A percentile compares a stretch with the other conserved stretches of the same genome.
Conservation (phyloP, 1,140 invertebrate genomes). For the Cryptotermes secundus region DNA sequence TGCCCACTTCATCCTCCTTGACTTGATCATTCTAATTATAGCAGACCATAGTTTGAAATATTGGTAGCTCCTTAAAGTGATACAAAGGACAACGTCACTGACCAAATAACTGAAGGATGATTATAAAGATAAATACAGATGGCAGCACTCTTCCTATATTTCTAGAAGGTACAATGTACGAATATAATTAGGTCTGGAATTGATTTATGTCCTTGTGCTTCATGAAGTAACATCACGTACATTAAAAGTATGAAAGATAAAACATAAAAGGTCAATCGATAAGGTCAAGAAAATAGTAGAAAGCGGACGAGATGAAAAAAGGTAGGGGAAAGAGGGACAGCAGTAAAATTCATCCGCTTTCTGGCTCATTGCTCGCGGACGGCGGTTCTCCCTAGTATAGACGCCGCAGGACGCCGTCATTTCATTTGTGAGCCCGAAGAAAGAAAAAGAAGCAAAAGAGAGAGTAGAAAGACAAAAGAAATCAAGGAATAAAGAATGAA, state of each 20-base stretch:
- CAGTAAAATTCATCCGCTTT: constrained; percentile 9
- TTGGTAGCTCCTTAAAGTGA: no score
- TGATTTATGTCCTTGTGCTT: no score
- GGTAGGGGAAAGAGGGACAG: background rate
- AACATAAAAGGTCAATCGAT: background rate
- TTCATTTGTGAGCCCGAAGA: background rate
- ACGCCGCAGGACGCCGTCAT: background rate
- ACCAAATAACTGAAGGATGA: no score
- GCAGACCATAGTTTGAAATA: no score
- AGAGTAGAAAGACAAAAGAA: background rate
- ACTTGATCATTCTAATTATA: no score
- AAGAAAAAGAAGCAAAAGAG: background rate
- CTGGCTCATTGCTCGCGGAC: background rate
- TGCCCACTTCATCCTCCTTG: no score
- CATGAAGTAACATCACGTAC: background rate
- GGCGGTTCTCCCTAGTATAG: background rate
- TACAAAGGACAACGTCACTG: no score
- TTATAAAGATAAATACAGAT: no score
- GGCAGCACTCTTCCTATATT: no score
- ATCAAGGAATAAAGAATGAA: background rate
- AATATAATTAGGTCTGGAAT: no score
- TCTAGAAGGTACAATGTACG: no score
- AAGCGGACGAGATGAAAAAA: background rate
- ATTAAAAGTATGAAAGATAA: background rate
- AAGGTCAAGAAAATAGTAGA: background rate